Evolutionary conservation across 1,140 invertebrate genomes (phyloP).

Genomic region (Bombus huntii): DNA sequence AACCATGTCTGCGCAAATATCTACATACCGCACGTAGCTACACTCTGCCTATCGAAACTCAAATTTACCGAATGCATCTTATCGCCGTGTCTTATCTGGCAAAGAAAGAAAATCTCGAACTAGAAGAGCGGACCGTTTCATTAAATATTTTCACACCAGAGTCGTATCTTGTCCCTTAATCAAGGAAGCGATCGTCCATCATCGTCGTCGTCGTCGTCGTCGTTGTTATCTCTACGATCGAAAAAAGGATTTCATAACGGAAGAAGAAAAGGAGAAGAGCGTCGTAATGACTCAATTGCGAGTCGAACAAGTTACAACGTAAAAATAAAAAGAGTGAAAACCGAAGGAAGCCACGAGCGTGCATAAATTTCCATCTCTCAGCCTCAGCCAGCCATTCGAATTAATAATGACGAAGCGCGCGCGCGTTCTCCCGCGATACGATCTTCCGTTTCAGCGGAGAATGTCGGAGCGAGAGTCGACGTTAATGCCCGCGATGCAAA

Average conservation of each 20-base stretch:
- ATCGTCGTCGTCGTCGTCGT: not conserved
- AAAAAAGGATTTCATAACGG: not conserved
- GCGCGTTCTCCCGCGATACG: slow-evolving; percentile 13
- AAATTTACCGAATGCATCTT: not conserved
- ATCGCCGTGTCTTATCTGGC: not conserved
- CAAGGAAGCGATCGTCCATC: not conserved
- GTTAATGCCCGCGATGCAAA: slow-evolving; percentile 54
- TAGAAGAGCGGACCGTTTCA: not conserved
- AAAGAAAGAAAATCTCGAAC: not conserved
- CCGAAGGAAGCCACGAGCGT: slow-evolving; percentile 9
- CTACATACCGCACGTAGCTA: not conserved
- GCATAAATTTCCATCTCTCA: slow-evolving; percentile 24
- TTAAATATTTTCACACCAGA: not conserved
- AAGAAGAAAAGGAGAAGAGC: no score
- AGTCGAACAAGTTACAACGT: not conserved
- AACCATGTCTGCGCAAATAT: not conserved
- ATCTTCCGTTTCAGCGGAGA: slow-evolving; percentile 38
- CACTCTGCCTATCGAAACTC: not conserved
- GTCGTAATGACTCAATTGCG: slow-evolving; percentile 4
- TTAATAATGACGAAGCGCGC: slow-evolving; percentile 35
- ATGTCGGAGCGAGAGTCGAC: slow-evolving; percentile 1
- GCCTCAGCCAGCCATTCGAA: slow-evolving; percentile 19
- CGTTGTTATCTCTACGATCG: not conserved
- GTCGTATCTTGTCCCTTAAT: not conserved
- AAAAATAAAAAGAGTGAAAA: not conserved